Evolutionary conservation across 2,113 vertebrate genomes (phyloP).

Genomic region (pig (Sus scrofa)): DNA sequence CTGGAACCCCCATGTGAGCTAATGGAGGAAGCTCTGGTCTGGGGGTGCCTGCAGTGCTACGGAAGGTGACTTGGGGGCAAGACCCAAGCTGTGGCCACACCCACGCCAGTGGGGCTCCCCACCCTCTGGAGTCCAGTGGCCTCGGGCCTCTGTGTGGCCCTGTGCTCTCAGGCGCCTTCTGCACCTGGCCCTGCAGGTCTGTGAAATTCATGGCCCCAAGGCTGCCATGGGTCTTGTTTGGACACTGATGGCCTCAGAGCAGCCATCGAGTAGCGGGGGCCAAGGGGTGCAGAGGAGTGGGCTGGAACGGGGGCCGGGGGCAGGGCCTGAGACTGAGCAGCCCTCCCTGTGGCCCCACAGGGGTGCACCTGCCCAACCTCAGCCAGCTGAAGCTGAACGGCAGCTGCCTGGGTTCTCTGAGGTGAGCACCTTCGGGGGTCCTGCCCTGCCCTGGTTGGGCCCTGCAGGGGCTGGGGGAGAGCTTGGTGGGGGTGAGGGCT

Average conservation of each 20-base stretch:
- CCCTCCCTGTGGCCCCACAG: conserved; percentile 84
- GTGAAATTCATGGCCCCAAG: accelerated
- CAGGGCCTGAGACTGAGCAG: accelerated
- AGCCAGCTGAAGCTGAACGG: conserved; percentile 94
- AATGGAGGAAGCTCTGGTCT: not conserved
- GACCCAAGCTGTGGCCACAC: not conserved
- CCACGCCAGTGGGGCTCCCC: not conserved
- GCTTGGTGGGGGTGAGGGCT: too few species aligned
- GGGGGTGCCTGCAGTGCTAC: accelerated
- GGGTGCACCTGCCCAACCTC: conserved; percentile 93
- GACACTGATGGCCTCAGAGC: not conserved
- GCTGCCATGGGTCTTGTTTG: too few species aligned
- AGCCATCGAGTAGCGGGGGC: accelerated
- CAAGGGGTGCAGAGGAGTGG: not conserved
- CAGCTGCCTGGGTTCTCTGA: conserved; percentile 93
- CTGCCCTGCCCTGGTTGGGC: too few species aligned
- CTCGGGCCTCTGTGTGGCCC: accelerated
- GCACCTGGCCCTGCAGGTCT: not conserved
- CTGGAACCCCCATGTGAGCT: too few species aligned
- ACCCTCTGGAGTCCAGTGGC: not conserved
- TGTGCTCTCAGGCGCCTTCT: not conserved
- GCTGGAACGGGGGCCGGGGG: too few species aligned
- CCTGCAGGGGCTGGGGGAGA: too few species aligned
- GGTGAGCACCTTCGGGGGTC: conserved; percentile 87
- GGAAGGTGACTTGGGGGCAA: not conserved